Conservation (phyloP, 2,797 vertebrate species). For the Mionectes olivaceus region DNA sequence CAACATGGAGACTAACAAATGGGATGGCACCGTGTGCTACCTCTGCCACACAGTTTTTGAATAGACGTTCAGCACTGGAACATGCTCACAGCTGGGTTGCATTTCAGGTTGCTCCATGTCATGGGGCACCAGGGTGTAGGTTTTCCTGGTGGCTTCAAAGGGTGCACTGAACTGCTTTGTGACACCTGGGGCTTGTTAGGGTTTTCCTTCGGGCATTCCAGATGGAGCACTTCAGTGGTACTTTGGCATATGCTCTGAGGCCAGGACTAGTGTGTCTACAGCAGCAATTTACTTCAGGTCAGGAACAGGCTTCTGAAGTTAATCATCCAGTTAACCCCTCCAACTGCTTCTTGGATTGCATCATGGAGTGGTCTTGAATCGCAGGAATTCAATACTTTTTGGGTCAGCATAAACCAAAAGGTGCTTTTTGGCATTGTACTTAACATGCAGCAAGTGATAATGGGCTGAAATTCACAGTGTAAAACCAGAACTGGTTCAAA, state of each 20-base stretch:
- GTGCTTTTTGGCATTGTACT: neutral
- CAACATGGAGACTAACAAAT: neutral
- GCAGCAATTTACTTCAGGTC: constrained; percentile 20
- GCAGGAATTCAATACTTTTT: neutral
- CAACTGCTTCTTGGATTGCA: constrained; percentile 20
- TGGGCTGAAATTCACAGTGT: neutral
- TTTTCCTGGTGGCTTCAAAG: constrained; percentile 48
- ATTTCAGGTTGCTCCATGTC: constrained; percentile 28
- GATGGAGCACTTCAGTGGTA: neutral
- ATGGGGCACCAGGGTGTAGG: neutral
- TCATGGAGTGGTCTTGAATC: neutral
- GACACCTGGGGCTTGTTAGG: constrained; percentile 45
- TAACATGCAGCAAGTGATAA: neutral
- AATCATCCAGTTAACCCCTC: constrained; percentile 36
- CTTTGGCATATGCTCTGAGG: neutral
- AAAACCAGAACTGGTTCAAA: neutral
- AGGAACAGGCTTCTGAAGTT: constrained; percentile 4
- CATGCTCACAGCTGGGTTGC: neutral
- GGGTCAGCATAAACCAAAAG: neutral
- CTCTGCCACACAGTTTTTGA: neutral
- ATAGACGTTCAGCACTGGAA: neutral
- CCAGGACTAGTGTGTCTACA: neutral
- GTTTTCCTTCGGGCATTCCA: constrained; percentile 1
- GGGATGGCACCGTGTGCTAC: neutral
- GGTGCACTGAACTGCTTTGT: neutral